Evolutionary conservation across 2,888 invertebrate species (phyloP).

Genomic region (Sinelater perroti): DNA sequence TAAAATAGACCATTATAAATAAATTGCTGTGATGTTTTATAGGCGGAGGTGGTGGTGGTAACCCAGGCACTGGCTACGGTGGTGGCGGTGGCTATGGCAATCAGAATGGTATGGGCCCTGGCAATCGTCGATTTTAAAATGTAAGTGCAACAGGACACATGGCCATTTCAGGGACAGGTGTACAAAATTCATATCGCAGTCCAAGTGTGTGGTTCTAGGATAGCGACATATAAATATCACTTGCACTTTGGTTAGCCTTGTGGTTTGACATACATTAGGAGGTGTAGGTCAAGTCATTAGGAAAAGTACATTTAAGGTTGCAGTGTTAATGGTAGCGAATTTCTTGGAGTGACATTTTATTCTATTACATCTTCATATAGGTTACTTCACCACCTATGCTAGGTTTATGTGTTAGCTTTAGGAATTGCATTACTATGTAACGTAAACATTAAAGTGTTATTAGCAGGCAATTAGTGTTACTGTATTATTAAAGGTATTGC

Average conservation of each 20-base stretch:
- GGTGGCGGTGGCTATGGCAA: constrained; percentile 61
- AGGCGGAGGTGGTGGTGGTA: constrained; percentile 57
- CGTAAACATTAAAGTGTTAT: constrained; percentile 40
- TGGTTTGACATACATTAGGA: constrained; percentile 38
- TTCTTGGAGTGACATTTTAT: constrained; percentile 19
- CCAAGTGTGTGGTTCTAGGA: constrained; percentile 20
- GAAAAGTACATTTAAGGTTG: constrained; percentile 37
- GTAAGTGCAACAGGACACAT: constrained; percentile 52
- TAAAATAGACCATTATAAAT: constrained; percentile 58
- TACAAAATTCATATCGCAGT: constrained; percentile 35
- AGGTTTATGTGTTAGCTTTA: constrained; percentile 44
- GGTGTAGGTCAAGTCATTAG: constrained; percentile 40
- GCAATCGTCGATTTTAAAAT: constrained; percentile 57
- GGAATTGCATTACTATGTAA: constrained; percentile 44
- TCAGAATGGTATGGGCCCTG: constrained; percentile 60
- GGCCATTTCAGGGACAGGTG: constrained; percentile 40
- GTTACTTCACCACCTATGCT: constrained; percentile 29
- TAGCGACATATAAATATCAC: constrained; percentile 21
- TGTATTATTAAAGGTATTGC: constrained; percentile 25
- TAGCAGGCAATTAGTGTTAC: constrained; percentile 34
- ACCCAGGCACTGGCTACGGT: constrained; percentile 42
- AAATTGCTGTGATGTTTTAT: constrained; percentile 50
- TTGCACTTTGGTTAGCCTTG: constrained; percentile 29
- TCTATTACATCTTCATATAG: constrained; percentile 28
- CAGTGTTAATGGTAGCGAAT: constrained; percentile 37